Base-by-base conservation (phyloP, 2,888 invertebrate species). In the Apodemia zela region DNA sequence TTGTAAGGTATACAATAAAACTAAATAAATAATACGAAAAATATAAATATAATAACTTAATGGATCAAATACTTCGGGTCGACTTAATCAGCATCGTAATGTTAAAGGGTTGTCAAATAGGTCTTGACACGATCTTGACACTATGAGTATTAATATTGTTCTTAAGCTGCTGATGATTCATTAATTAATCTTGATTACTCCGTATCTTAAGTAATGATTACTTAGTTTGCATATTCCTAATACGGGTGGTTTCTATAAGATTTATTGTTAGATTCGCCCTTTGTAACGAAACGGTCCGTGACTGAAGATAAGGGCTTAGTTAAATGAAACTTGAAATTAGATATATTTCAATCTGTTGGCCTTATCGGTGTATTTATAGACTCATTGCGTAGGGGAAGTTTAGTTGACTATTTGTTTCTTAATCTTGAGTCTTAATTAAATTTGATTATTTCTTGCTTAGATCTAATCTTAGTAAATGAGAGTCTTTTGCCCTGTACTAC, bases 211-310 rank as follows among this genome's bases (percentile, higher is more conserved):
- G 62, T 58, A 61, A 51, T 66, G 68, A 70, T 72, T 70, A 71
- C 65, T 66, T 66, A 58, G 63, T 65, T 57, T 35, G 42, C 62
- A 54, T 67, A 63, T 61, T 17, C 64, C 54, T 67, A 66, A 66
- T 63, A 67, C 64, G 61, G 42, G 65, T 49, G 65, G 66, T 63
- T 69, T 61, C 65, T 60, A 68, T 63, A 66, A 66, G 67, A 69
- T 71, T 71, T 67, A 71, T 71, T 54, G 65, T 66, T 49, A 51
- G 66, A 66, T 67, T 69, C 68, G 78, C 75, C 62, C 59, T 58
- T 66, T 47, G 65, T 67, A 62, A 59, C 66, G 38, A 63, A 68
- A 65, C n/a, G 75, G 67, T 51, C 51, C 51, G 18, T 51, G 51
- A n/a, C 51, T 51, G 11, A 49, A 51, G 51, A 51, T 51, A 21